Evolutionary conservation across 2,797 vertebrate species (phyloP).

Genomic region (Trichosurus vulpecula): DNA sequence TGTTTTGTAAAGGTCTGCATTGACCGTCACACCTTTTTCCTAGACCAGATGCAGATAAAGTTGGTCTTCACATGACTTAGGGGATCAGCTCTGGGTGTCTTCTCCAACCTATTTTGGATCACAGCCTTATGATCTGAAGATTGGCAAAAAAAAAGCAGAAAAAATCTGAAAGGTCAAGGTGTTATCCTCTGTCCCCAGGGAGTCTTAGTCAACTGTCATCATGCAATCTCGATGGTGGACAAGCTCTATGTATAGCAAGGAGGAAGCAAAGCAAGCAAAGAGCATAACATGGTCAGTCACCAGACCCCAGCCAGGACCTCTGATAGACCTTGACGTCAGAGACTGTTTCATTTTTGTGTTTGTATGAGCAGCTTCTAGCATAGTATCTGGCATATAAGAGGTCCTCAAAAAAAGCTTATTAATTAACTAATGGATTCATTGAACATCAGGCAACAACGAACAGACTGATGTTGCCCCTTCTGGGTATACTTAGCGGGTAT

Average conservation of each 20-base stretch:
- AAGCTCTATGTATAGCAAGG: not conserved
- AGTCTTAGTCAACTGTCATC: not conserved
- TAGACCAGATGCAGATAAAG: not conserved
- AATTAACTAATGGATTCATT: not conserved
- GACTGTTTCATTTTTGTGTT: not conserved
- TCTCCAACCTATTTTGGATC: not conserved
- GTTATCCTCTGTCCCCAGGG: not conserved
- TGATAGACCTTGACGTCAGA: not conserved
- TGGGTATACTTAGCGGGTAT: not conserved
- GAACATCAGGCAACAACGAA: not conserved
- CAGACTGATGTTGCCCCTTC: not conserved
- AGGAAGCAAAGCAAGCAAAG: not conserved
- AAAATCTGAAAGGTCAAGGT: slow-evolving; percentile 28
- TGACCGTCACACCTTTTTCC: not conserved
- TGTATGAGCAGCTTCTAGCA: not conserved
- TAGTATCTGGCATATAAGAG: not conserved
- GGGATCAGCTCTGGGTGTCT: not conserved
- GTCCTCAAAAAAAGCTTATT: not conserved
- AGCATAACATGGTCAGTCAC: not conserved
- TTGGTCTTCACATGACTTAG: not conserved
- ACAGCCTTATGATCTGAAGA: not conserved
- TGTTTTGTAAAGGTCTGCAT: not conserved
- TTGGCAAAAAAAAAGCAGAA: not conserved
- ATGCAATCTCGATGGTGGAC: not conserved
- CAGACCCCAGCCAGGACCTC: not conserved